These are phyloP conservation scores for Cephalopachus bancanus DNA, from an alignment of 2,797 vertebrate species.

Conservation along the genomic window DNA sequence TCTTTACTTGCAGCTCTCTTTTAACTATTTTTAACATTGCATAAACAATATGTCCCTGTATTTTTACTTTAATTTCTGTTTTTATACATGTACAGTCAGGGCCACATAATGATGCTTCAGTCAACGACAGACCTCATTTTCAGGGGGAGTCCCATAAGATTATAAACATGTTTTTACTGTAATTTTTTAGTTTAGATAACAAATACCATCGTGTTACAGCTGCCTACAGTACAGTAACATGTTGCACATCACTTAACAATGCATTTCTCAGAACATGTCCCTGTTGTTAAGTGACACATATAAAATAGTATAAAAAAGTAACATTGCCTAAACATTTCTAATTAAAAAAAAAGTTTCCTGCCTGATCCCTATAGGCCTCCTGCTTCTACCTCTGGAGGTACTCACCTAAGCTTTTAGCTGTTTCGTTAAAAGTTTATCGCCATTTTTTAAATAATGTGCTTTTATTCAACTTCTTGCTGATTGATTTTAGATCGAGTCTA, in stretches of 20 bases:
- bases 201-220: background rate
- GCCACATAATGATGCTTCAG: background rate
- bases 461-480: background rate
- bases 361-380: background rate
- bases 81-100: background rate
- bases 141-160: background rate
- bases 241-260: background rate
- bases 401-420: background rate
- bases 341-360: background rate
- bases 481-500: background rate
- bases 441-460: slow-evolving; percentile 16
- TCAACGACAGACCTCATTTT: background rate
- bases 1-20: background rate
- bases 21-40: background rate
- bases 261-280: background rate
- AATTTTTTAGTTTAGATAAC: background rate
- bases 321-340: slow-evolving; percentile 4
- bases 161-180: background rate
- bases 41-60: background rate
- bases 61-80: slow-evolving; percentile 35
- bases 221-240: background rate
- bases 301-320: background rate
- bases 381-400: background rate
- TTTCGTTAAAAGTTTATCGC: background rate
- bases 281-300: too few species aligned